Base-by-base conservation (phyloP, 2,888 invertebrate species). In the Dastarcus helophoroides region DNA sequence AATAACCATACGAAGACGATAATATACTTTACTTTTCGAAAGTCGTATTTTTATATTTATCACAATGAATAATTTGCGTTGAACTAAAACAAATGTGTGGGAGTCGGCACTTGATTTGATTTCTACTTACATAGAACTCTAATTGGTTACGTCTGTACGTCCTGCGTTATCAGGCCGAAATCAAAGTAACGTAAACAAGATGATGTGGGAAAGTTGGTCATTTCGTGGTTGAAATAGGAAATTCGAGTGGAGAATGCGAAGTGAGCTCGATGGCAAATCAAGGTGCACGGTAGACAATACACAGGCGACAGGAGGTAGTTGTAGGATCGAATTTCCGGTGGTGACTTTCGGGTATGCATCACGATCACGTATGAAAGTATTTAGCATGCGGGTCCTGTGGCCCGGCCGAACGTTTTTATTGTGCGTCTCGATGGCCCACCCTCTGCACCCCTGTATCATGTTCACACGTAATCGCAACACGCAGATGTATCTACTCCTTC, bases 321-420 rank as follows among this genome's bases (percentile, higher is more conserved):
- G 33, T 22, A 19, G 26, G 26, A 29, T 33, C 26, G 29, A 33
- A 33, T 30, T 29, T 33, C 33, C 33, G 33, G 33, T 33, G 22
- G 30, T 26, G 21, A 14, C 29, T 26, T 22, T 25, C 33, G 22
- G 19, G 9, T 21, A 33, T 19, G 29, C 25, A 26, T 26, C 22
- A 39, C 39, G 38, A 46, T 46, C 48, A 48, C 48, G 50, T 46
- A 47, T 38, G 42, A 36, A 38, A 40, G 40, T 48, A 46, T 49
- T 56, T 55, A 53, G 51, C 54, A 56, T 56, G 51, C 56, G 47
- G 48, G 49, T 47, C 45, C 33, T 44, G 49, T 48, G 40, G 36
- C 31, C 39, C 35, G 39, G 43, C 38, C 47, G 52, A 46, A 48
- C 51, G 46, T 53, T 46, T 43, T 44, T 42, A 40, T 42, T 42